Evolutionary conservation across 2,113 vertebrate species (phyloP).

Genomic region (Gnathonemus echidnorhynchus): DNA sequence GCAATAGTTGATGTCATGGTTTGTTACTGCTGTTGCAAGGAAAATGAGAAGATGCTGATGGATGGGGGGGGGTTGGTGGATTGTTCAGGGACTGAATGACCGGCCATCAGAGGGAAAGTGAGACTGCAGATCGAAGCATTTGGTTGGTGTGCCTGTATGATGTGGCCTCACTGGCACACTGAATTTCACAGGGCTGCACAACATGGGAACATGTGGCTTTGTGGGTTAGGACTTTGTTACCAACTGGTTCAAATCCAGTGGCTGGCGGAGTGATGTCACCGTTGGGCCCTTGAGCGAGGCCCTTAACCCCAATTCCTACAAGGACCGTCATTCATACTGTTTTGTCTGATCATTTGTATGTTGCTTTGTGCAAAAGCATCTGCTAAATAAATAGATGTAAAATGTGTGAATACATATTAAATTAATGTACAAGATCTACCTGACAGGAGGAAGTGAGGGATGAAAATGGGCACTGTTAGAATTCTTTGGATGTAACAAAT

Average conservation of each 20-base stretch:
- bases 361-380: not conserved
- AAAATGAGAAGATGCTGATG: not conserved
- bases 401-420: not conserved
- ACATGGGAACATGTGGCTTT: not conserved
- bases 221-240: not conserved
- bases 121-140: not conserved
- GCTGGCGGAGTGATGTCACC: not conserved
- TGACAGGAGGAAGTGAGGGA: not conserved
- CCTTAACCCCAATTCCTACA: not conserved
- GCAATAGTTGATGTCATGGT: constrained; percentile 3
- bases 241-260: not conserved
- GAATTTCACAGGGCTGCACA: not conserved
- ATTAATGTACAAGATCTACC: not conserved
- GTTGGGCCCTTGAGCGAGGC: not conserved
- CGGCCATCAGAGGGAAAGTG: not conserved
- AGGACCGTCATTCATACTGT: not conserved
- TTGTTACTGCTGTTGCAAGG: not conserved
- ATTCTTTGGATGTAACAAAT: not conserved
- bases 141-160: not conserved
- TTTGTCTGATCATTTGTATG: not conserved
- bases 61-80: not conserved
- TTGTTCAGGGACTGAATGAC: not conserved
- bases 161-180: not conserved
- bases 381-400: not conserved
- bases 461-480: not conserved